phyloP scores from a whole-genome alignment of 2,797 vertebrate species.

The Semotilus atromaculatus region DNA sequence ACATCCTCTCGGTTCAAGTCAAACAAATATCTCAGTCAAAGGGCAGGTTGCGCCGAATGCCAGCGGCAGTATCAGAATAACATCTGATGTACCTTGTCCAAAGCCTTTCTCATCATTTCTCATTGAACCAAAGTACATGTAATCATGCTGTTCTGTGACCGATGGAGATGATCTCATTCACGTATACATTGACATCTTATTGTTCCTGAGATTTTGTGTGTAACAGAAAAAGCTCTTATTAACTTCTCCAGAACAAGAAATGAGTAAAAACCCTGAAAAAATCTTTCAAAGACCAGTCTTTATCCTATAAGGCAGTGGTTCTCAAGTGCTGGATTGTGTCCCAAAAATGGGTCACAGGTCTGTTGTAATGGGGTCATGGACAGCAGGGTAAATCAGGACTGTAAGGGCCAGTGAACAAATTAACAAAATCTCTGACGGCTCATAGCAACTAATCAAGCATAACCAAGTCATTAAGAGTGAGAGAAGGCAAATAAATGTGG shows the following conservation, averaged over 20 bases:
- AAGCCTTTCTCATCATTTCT: conserved; percentile 70
- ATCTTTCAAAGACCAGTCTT: not conserved
- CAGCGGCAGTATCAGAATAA: not conserved
- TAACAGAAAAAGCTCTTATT: not conserved
- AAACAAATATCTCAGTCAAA: not conserved
- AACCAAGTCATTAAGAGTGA: not conserved
- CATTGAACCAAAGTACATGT: conserved; percentile 70
- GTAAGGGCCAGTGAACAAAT: conserved; percentile 3
- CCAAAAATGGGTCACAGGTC: not conserved
- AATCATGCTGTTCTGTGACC: conserved; percentile 72
- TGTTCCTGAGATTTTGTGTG: conserved; percentile 20
- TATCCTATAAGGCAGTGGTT: not conserved
- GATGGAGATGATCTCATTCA: conserved; percentile 64
- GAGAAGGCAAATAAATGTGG: conserved; percentile 6
- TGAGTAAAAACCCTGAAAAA: not conserved
- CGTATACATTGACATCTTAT: conserved; percentile 57
- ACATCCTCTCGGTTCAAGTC: conserved; percentile 6
- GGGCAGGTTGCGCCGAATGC: not conserved
- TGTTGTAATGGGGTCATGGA: conserved; percentile 1
- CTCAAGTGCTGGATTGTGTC: not conserved
- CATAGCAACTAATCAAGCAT: not conserved
- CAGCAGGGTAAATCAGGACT: not conserved
- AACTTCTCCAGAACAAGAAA: not conserved
- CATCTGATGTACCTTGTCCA: conserved; percentile 44
- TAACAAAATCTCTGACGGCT: not conserved